Conservation (phyloP, 1,140 invertebrate genomes). For the Geopemphigus sp. region DNA sequence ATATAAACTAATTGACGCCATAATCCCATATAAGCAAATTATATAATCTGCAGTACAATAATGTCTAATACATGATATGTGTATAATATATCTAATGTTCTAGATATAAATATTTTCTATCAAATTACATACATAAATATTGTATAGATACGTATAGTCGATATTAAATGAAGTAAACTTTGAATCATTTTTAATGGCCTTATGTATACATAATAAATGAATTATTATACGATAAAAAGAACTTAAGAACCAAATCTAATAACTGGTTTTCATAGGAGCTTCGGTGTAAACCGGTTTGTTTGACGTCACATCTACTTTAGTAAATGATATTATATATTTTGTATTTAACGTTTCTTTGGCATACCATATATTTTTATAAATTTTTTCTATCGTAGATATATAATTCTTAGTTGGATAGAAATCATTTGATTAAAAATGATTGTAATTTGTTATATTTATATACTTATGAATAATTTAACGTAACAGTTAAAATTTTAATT, state of each 20-base stretch:
- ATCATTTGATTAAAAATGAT: neutral
- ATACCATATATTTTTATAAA: neutral
- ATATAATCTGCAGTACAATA: too few species aligned
- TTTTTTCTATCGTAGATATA: neutral
- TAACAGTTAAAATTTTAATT: neutral
- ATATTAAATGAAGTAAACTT: neutral
- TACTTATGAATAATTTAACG: too few species aligned
- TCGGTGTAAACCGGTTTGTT: neutral
- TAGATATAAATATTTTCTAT: neutral
- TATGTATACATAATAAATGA: neutral
- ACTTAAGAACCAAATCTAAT: neutral
- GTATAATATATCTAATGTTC: too few species aligned
- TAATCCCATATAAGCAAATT: too few species aligned
- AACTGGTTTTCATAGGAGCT: slow-evolving; percentile 12
- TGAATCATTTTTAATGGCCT: neutral
- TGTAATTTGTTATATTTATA: neutral
- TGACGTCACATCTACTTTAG: neutral
- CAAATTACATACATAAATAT: neutral
- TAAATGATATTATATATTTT: slow-evolving; percentile 24
- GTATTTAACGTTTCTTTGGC: neutral
- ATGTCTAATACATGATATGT: too few species aligned
- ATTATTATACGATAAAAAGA: slow-evolving; percentile 12
- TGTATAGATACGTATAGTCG: neutral
- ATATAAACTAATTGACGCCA: too few species aligned
- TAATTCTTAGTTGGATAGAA: neutral